phyloP scores from a whole-genome alignment of 2,888 invertebrate species.

The Meandrusa payeni region DNA sequence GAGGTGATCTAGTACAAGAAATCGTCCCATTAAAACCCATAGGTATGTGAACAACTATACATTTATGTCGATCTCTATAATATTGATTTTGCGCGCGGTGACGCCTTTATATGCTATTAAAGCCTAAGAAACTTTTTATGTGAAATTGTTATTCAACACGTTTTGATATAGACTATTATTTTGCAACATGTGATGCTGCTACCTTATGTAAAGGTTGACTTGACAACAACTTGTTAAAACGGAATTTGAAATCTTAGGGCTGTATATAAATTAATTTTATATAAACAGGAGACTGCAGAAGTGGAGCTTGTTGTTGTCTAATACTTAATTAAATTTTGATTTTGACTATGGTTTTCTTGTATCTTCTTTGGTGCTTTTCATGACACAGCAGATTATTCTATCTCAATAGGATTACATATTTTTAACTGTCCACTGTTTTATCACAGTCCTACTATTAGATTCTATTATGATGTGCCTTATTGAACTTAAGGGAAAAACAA shows the following conservation, averaged over 20 bases:
- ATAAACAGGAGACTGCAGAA: constrained; percentile 1
- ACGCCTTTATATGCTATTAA: constrained; percentile 10
- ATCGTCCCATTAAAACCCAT: constrained; percentile 80
- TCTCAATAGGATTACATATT: too few species aligned
- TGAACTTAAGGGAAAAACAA: too few species aligned
- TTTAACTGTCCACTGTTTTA: too few species aligned
- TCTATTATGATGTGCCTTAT: too few species aligned
- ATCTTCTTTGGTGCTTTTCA: too few species aligned
- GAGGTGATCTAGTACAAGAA: constrained; percentile 83
- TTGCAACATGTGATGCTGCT: constrained; percentile 46
- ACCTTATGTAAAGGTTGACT: constrained; percentile 41
- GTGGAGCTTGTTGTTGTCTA: too few species aligned
- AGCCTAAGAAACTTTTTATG: constrained; percentile 6
- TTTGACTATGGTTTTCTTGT: too few species aligned
- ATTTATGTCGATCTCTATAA: constrained; percentile 34
- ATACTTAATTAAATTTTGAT: too few species aligned
- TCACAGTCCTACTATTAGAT: too few species aligned
- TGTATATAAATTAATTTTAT: neutral
- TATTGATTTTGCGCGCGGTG: constrained; percentile 48
- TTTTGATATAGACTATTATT: constrained; percentile 33
- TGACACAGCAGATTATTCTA: too few species aligned
- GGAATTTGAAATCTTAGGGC: constrained; percentile 23
- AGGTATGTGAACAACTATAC: constrained; percentile 52
- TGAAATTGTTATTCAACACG: constrained; percentile 2
- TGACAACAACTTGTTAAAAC: constrained; percentile 3